Evolutionary conservation across 1,140 invertebrate genomes (phyloP), one percentile per base, ranked within the genome.

Genomic region (Brachionus calyciflorus): DNA sequence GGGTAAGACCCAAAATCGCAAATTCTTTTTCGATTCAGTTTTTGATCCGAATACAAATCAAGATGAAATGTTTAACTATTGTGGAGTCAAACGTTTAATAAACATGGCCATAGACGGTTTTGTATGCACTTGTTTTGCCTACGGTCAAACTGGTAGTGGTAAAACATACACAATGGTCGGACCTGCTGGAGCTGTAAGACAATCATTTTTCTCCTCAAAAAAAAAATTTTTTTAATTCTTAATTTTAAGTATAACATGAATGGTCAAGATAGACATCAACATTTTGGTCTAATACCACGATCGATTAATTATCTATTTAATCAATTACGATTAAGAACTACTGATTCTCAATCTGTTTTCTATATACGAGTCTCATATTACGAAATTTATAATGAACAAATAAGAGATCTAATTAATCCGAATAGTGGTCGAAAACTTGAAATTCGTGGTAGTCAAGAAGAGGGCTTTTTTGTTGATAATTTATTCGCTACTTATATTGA

Each of bases 391-490:
- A 85, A 85, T 80, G 84, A 85, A 80, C 84, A 85, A 82, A 93
- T 96, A 51, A 92, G 96, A 82, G 94, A 97, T 87, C 87, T 97
- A 49, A 86, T 97, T 41, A 96, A 96, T 87, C 91, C 92, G 0
- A 92, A 93, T 82, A 82, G 81, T 44, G 60, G 80, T 40, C 76
- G 81, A 44, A 80, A 83, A 68, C 85, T 95, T 53, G 89, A 91
- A 60, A 92, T 96, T 1, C 85, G 94, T 55, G 96, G 94, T 93
- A 92, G 92, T 17, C 94, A 94, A 83, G 93, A 94, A 82, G 87
- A 92, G 53, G 92, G 93, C 3, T 96, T 96, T 82, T 96, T 95
- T 82, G 93, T 96, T 7, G 94, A 97, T 83, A 96, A 97, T 84
- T 87, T 95, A 0, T 96, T 96, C 83, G 92, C 91, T 1, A 92